phyloP scores from a whole-genome alignment of 2,888 invertebrate genomes.

The Apodemia zela region DNA sequence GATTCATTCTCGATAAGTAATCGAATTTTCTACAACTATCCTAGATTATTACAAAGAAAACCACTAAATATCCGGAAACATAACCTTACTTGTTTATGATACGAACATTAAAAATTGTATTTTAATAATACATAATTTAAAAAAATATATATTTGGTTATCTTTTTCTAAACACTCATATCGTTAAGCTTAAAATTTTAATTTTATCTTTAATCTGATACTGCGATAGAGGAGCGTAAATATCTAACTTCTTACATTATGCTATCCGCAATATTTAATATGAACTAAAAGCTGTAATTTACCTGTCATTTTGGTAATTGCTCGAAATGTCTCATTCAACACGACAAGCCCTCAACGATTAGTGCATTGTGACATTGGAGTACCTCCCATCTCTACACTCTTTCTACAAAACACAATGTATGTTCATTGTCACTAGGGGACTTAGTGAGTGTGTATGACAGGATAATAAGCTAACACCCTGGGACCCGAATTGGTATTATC shows the following conservation, averaged over 20 bases:
- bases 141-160: too few species aligned
- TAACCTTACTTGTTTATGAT: too few species aligned
- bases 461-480: conserved; percentile 72
- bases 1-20: too few species aligned
- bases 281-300: conserved; percentile 30
- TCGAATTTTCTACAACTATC: too few species aligned
- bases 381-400: conserved; percentile 37
- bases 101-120: too few species aligned
- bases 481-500: conserved; percentile 53
- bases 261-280: conserved; percentile 20
- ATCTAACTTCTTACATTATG: background rate
- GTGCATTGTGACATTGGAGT: conserved; percentile 44
- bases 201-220: background rate
- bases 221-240: background rate
- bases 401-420: conserved; percentile 35
- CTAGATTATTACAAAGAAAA: too few species aligned
- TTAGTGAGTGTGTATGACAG: conserved; percentile 68
- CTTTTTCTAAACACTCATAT: too few species aligned
- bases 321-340: conserved; percentile 33
- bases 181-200: too few species aligned
- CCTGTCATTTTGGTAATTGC: conserved; percentile 34
- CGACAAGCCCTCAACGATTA: conserved; percentile 37
- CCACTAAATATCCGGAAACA: too few species aligned
- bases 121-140: too few species aligned
- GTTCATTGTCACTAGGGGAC: conserved; percentile 41